Evolutionary conservation across 2,888 invertebrate genomes (phyloP).

Genomic region (Cephus pygmeus): DNA sequence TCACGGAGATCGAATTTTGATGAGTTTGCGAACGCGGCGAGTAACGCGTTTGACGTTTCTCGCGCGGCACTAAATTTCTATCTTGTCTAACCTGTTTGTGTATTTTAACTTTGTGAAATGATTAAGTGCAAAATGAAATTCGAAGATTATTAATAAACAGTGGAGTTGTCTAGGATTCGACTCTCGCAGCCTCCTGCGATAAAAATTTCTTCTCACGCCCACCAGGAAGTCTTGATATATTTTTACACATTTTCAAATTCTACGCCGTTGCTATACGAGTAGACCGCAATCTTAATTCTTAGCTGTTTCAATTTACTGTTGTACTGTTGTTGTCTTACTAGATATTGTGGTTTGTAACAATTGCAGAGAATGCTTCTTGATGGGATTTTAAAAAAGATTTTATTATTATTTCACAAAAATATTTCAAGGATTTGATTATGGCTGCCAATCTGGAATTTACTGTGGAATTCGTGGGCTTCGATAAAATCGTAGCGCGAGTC

Average conservation of each 20-base stretch:
- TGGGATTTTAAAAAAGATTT: not conserved
- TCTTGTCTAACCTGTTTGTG: not conserved
- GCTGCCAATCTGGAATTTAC: not conserved
- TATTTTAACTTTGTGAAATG: not conserved
- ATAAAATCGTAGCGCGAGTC: not conserved
- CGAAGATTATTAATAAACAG: not conserved
- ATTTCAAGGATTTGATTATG: not conserved
- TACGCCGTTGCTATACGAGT: not conserved
- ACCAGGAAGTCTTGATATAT: not conserved
- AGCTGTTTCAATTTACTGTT: not conserved
- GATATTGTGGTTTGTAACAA: not conserved
- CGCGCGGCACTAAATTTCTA: not conserved
- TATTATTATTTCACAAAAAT: not conserved
- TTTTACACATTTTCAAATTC: not conserved
- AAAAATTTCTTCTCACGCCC: not conserved
- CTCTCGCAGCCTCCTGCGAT: not conserved
- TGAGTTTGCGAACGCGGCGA: not conserved
- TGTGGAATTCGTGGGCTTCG: not conserved
- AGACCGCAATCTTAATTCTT: not conserved
- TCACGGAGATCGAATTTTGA: not conserved
- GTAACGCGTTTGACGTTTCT: not conserved
- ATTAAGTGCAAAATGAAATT: not conserved
- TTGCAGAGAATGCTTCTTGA: not conserved
- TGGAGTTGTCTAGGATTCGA: not conserved
- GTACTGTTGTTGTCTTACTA: not conserved